phyloP scores from a whole-genome alignment of 2,113 vertebrate genomes.

The Lophura nycthemera region DNA sequence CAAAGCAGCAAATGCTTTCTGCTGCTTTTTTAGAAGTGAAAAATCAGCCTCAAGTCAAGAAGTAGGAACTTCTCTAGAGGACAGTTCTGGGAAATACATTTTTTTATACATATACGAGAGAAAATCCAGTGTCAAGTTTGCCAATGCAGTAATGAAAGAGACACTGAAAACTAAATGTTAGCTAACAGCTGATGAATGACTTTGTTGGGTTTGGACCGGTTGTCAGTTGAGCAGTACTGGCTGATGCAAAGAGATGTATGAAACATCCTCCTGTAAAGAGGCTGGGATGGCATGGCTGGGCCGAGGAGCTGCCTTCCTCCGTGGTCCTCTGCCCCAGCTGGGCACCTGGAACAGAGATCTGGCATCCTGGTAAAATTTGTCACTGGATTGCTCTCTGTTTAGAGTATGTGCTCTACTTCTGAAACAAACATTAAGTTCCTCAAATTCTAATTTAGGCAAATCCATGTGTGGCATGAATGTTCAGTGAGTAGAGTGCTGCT shows the following conservation, averaged over 20 bases:
- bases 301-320: neutral
- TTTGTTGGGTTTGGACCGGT: neutral
- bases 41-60: neutral
- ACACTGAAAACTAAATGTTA: neutral
- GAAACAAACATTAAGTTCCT: neutral
- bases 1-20: neutral
- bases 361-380: neutral
- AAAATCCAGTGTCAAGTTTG: neutral
- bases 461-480: neutral
- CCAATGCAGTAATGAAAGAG: neutral
- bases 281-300: neutral
- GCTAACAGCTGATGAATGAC: neutral
- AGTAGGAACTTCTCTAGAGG: neutral
- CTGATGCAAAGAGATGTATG: neutral
- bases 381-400: neutral
- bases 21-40: slow-evolving; percentile 10
- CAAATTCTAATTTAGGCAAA: neutral
- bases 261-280: neutral
- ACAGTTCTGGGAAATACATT: neutral
- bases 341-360: neutral
- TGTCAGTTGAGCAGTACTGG: neutral
- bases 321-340: neutral
- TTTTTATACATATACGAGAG: neutral
- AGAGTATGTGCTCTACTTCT: neutral
- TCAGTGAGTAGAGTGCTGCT: neutral